A percentile compares a stretch with the other conserved stretches of the same genome.
Evolutionary conservation across 2,113 vertebrate species (phyloP).

Genomic region (Numenius arquata): DNA sequence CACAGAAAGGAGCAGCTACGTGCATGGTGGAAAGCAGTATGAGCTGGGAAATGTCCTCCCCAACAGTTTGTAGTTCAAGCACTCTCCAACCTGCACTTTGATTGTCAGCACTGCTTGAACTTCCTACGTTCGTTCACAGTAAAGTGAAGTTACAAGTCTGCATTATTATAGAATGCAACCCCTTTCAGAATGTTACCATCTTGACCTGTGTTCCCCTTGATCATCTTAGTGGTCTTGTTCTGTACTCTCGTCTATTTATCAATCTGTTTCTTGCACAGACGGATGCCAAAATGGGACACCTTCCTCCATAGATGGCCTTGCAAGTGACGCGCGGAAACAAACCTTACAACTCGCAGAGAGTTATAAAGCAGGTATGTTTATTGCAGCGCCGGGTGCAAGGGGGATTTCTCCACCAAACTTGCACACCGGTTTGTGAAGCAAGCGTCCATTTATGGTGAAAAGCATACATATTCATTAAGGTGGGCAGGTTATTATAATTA

Average conservation of each 20-base stretch:
- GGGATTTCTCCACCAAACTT: no score
- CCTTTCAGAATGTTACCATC: not conserved
- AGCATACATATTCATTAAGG: no score
- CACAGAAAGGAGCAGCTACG: not conserved
- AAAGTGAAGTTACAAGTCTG: not conserved
- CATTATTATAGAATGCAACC: not conserved
- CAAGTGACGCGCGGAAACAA: no score
- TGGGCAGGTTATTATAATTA: no score
- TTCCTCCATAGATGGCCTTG: not conserved
- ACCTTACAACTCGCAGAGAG: no score
- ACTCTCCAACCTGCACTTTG: not conserved
- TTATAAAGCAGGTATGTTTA: no score
- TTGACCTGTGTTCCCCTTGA: not conserved
- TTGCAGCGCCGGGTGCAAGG: no score
- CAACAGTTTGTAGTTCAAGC: not conserved
- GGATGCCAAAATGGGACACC: not conserved
- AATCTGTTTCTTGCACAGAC: not conserved
- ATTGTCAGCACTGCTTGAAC: not conserved
- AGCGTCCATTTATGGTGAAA: no score
- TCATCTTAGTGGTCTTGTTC: not conserved
- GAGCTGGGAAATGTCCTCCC: not conserved
- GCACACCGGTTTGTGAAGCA: no score
- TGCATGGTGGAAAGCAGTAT: not conserved
- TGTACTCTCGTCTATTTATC: not conserved
- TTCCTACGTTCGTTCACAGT: not conserved